Evolutionary conservation across 2,888 invertebrate species (phyloP).

Genomic region (Drosophila atripex): DNA sequence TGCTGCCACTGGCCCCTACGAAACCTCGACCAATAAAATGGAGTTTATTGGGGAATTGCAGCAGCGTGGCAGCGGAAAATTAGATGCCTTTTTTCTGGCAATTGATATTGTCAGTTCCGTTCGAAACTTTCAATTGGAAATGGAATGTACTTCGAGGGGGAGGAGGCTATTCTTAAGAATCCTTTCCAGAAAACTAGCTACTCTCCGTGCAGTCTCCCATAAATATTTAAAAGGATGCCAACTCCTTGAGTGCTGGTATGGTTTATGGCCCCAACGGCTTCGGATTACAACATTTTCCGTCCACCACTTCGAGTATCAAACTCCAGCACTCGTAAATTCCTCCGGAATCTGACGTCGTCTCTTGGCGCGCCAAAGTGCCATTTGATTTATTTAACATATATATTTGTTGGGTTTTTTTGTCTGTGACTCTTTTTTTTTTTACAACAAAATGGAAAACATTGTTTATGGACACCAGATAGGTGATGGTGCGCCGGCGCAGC

Average conservation of each 20-base stretch:
- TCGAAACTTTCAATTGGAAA: not conserved
- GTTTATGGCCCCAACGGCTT: conserved; percentile 65
- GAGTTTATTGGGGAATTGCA: conserved; percentile 19
- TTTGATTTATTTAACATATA: conserved; percentile 51
- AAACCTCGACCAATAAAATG: not conserved
- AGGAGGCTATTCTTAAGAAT: not conserved
- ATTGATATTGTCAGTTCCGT: not conserved
- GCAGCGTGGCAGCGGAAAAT: not conserved
- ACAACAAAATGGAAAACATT: conserved; percentile 40
- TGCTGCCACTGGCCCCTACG: conserved; percentile 4
- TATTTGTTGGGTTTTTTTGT: conserved; percentile 34
- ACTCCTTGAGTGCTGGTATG: conserved; percentile 17
- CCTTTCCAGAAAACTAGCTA: not conserved
- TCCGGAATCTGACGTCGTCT: conserved; percentile 11
- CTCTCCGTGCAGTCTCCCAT: conserved; percentile 6
- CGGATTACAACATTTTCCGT: conserved; percentile 58
- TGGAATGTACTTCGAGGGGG: too few species aligned
- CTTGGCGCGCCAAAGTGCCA: conserved; percentile 39
- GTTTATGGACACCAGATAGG: conserved; percentile 58
- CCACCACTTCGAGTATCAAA: conserved; percentile 20
- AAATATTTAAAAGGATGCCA: conserved; percentile 20
- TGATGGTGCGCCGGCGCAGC: conserved; percentile 44
- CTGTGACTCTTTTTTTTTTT: conserved; percentile 2
- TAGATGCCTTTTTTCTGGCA: not conserved
- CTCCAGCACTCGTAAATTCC: conserved; percentile 28